Percentiles rank a stretch among this genome's conserved stretches.
Conservation (phyloP, 2,888 invertebrate species). For the Yponomeuta malinellus region DNA sequence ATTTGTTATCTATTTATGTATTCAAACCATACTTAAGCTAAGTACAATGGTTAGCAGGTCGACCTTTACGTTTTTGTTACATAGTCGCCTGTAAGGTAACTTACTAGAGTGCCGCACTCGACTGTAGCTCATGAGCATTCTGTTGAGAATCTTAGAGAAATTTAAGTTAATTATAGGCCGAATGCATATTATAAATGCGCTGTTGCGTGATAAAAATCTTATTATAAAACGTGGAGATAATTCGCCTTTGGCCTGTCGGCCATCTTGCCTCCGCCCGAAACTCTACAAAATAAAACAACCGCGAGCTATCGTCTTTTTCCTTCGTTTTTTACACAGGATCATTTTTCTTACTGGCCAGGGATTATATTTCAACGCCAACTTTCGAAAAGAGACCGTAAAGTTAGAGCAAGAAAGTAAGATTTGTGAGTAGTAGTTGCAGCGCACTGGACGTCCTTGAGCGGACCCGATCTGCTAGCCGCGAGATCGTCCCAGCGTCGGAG, state of each 20-base stretch:
- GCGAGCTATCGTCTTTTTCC: slow-evolving; percentile 55
- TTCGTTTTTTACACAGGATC: slow-evolving; percentile 71
- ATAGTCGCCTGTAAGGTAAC: too few species aligned
- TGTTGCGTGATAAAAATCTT: slow-evolving; percentile 39
- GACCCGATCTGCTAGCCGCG: slow-evolving; percentile 73
- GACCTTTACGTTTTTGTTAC: too few species aligned
- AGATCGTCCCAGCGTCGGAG: slow-evolving; percentile 65
- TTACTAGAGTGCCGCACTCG: too few species aligned
- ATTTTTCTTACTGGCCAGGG: slow-evolving; percentile 69
- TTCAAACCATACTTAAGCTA: too few species aligned
- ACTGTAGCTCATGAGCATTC: too few species aligned
- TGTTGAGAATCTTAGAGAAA: neutral
- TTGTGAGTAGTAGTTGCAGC: slow-evolving; percentile 36
- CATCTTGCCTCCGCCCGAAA: slow-evolving; percentile 61
- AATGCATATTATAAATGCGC: slow-evolving; percentile 20
- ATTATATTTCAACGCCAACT: slow-evolving; percentile 39
- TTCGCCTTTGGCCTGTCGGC: slow-evolving; percentile 57
- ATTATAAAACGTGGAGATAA: slow-evolving; percentile 52
- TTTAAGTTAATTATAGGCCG: slow-evolving; percentile 24
- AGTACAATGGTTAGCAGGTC: too few species aligned
- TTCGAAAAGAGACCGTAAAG: neutral
- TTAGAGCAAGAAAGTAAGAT: slow-evolving; percentile 21
- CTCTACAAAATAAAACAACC: slow-evolving; percentile 69
- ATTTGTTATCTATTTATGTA: too few species aligned
- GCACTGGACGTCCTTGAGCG: slow-evolving; percentile 74